A percentile compares a stretch with the other conserved stretches of the same genome.
These are phyloP conservation scores for Anolis apletophallus DNA, from an alignment of 2,797 vertebrate genomes.

Conservation along the genomic window DNA sequence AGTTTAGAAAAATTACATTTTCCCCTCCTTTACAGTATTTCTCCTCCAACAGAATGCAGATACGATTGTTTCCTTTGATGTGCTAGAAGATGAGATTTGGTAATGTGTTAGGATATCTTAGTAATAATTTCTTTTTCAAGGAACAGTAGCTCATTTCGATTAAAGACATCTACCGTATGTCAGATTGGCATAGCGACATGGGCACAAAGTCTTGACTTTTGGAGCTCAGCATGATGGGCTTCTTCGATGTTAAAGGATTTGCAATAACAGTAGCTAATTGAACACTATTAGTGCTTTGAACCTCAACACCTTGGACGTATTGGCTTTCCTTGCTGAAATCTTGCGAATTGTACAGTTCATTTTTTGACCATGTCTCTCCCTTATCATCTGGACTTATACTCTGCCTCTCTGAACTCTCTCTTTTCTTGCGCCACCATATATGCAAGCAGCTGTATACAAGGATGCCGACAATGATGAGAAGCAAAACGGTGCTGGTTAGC, in stretches of 20 bases:
- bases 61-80: neutral
- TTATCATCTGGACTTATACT: conserved; percentile 40
- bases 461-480: conserved; percentile 82
- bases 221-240: conserved; percentile 46
- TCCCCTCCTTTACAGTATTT: no score
- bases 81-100: neutral
- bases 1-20: neutral
- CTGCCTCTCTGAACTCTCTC: conserved; percentile 34
- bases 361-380: conserved; percentile 20
- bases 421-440: conserved; percentile 77
- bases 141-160: neutral
- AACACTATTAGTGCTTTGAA: conserved; percentile 60
- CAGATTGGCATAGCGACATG: conserved; percentile 31
- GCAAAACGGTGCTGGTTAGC: conserved; percentile 87
- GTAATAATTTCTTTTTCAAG: fast-evolving
- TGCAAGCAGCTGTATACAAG: conserved; percentile 87
- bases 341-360: fast-evolving
- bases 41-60: fast-evolving
- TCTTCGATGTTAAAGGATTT: conserved; percentile 69
- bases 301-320: conserved; percentile 2
- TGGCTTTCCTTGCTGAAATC: conserved; percentile 32
- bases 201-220: conserved; percentile 67
- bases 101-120: neutral
- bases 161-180: conserved; percentile 32
- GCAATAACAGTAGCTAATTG: conserved; percentile 72